Percentiles rank a stretch among this genome's conserved stretches.
These are phyloP conservation scores for Enteromius thamalakanensis DNA, from an alignment of 2,797 vertebrate genomes.

Conservation along the genomic window DNA sequence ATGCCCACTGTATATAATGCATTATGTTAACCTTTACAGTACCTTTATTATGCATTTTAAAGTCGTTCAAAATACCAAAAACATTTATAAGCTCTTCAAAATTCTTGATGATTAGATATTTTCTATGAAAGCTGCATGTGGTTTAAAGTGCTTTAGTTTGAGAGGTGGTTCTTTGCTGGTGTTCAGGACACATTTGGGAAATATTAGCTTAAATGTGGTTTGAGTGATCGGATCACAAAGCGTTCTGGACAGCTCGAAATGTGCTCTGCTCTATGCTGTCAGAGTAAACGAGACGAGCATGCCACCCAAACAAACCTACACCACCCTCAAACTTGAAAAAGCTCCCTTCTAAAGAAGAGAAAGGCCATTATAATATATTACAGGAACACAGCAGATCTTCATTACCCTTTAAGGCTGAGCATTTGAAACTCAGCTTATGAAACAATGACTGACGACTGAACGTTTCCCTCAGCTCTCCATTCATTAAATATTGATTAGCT, in stretches of 20 bases:
- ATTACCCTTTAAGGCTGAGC: constrained; percentile 11
- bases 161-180: not conserved
- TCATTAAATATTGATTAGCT: constrained; percentile 40
- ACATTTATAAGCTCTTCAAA: not conserved
- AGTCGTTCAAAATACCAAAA: not conserved
- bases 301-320: not conserved
- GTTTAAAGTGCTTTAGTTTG: not conserved
- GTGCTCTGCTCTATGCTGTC: too few species aligned
- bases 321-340: not conserved
- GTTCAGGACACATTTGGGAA: not conserved
- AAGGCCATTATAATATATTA: not conserved
- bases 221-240: constrained; percentile 7
- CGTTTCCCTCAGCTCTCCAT: not conserved
- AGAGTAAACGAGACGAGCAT: not conserved
- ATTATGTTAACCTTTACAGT: too few species aligned
- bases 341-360: not conserved
- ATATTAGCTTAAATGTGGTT: not conserved
- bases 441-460: not conserved
- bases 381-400: not conserved
- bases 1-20: too few species aligned
- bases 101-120: too few species aligned
- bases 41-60: not conserved
- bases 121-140: not conserved
- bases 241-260: not conserved
- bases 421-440: constrained; percentile 6